These are phyloP conservation scores for Pantala flavescens DNA, from an alignment of 1,140 invertebrate species.

Conservation along the genomic window DNA sequence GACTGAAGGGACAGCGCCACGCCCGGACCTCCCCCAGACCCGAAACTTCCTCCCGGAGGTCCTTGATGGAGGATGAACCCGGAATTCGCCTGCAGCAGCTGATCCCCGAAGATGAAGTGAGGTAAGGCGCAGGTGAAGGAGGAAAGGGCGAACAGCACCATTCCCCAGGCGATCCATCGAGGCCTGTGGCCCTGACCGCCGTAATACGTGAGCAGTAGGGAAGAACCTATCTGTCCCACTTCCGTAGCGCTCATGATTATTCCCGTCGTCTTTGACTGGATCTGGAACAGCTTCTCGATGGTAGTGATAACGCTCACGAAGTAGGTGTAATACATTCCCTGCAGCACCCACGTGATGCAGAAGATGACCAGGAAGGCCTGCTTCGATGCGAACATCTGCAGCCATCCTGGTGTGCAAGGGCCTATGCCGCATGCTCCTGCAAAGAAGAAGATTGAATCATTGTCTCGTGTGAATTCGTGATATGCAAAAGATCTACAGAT, in stretches of 20 bases:
- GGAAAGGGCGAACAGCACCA: constrained; percentile 39
- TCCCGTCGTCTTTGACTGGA: constrained; percentile 89
- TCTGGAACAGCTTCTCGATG: constrained; percentile 91
- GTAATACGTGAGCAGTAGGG: constrained; percentile 82
- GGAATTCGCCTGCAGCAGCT: constrained; percentile 54
- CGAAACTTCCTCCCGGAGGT: background rate
- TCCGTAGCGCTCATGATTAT: constrained; percentile 89
- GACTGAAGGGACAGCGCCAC: background rate
- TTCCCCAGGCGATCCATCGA: constrained; percentile 85
- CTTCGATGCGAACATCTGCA: constrained; percentile 73
- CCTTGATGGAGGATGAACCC: constrained; percentile 18
- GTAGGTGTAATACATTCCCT: constrained; percentile 92
- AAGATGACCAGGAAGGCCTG: constrained; percentile 80
- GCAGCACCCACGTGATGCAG: constrained; percentile 77
- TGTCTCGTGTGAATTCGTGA: no score
- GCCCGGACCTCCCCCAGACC: background rate
- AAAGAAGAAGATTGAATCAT: background rate
- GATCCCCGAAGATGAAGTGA: constrained; percentile 66
- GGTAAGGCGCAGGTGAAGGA: constrained; percentile 54
- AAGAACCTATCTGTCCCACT: constrained; percentile 84
- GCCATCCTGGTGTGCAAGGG: constrained; percentile 53
- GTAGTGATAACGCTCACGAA: constrained; percentile 95
- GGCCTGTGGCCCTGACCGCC: constrained; percentile 88
- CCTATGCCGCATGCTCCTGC: constrained; percentile 52
- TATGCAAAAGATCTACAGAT: no score